Evolutionary conservation across 1,140 invertebrate species (phyloP), one percentile per base, ranked within the genome.

Genomic region (Drosophila littoralis): DNA sequence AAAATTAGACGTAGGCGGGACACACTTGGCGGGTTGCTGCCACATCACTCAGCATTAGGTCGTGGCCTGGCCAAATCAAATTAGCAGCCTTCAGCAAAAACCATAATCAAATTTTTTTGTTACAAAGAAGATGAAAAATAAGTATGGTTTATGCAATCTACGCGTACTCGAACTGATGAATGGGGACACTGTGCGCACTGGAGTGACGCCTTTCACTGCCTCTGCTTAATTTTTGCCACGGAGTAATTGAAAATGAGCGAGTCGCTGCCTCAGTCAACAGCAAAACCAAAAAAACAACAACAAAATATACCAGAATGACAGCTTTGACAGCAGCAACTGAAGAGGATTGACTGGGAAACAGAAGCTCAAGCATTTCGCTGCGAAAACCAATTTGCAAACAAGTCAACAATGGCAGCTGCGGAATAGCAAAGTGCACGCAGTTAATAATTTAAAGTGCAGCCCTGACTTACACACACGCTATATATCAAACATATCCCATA

Each of bases 371-470:
- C 59, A 79, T 79, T 73, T 51, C 65, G 63, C 64, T 81, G 65
- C 63, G 54, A 77, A 88, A 89, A 89, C 85, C 84, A 89, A 89
- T 89, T 89, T 89, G 80, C 85, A 89, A 89, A 88, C 77, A 89
- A 89, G 77, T 84, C 84, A 89, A 84, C 80, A 88, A 88, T 78
- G 74, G 43, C 63, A 55, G 35, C 36, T 15, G 28, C 13, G 66
- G 59, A 77, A 84, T 72, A 59, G 76, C 79, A 52, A 65, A 74
- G 67, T 77, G 58, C 69, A 72, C 63, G 68, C 82, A 69, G 76
- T 77, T 81, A 88, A 88, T 86, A 86, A 88, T 65, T 60, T 79
- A 66, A 74, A 88, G 83, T 86, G 82, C 82, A 88, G 72, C 48
- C 17, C 54, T 32, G 35, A 58, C 46, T 28, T 10, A 17, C 22